These are phyloP conservation scores for Psittacula cyanocephala DNA, from an alignment of 2,113 vertebrate species.

Conservation along the genomic window DNA sequence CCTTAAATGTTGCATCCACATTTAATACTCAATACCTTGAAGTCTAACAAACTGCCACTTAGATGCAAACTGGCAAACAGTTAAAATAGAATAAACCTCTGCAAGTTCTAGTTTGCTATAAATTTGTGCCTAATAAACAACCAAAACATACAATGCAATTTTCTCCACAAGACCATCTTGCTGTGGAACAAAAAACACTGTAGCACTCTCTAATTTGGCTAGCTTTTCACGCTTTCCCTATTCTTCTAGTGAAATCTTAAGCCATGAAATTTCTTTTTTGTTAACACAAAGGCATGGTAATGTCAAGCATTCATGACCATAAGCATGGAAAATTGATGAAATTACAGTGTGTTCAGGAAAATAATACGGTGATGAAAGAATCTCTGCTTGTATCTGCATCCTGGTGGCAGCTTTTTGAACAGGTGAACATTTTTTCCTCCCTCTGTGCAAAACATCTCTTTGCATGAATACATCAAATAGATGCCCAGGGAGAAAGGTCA, in stretches of 20 bases:
- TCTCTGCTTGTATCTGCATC: constrained; percentile 68
- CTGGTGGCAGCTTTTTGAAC: constrained; percentile 80
- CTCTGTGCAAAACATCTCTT: constrained; percentile 66
- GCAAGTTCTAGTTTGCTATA: background rate
- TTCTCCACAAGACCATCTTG: background rate
- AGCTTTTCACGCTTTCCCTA: constrained; percentile 68
- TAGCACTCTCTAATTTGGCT: constrained; percentile 24
- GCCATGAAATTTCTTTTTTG: constrained; percentile 88
- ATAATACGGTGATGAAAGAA: constrained; percentile 72
- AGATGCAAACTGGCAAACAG: background rate
- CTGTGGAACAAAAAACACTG: constrained; percentile 14
- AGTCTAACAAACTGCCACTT: background rate
- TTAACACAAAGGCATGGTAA: constrained; percentile 83
- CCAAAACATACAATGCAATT: background rate
- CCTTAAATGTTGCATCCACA: background rate
- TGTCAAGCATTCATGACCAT: constrained; percentile 79
- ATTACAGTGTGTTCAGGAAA: constrained; percentile 81
- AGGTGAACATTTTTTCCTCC: constrained; percentile 78
- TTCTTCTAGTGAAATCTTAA: constrained; percentile 70
- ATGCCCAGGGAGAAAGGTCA: constrained; percentile 74
- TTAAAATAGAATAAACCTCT: background rate
- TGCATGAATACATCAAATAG: constrained; percentile 67
- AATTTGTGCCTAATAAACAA: background rate
- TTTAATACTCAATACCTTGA: background rate
- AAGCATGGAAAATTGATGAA: constrained; percentile 84